A percentile compares a stretch with the other conserved stretches of the same genome.
phyloP scores from a whole-genome alignment of 2,888 invertebrate genomes.

The Polydrusus pterygomalis region DNA sequence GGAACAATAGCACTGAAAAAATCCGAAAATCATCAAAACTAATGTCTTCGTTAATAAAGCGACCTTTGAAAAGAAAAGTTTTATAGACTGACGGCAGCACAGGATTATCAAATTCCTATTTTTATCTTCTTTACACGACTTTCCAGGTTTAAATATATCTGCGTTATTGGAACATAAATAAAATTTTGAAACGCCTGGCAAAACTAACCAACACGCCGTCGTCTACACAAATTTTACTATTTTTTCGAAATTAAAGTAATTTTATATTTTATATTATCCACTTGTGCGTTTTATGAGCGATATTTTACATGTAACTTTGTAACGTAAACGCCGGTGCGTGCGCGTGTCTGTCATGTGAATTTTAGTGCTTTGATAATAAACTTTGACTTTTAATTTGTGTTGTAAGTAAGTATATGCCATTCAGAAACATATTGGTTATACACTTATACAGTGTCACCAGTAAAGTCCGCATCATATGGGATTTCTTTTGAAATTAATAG shows the following conservation, averaged over 20 bases:
- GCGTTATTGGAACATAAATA: slow-evolving; percentile 56
- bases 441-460: too few relatives aligned
- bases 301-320: neutral
- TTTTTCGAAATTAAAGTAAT: slow-evolving; percentile 26
- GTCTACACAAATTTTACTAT: slow-evolving; percentile 38
- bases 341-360: neutral
- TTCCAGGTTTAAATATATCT: slow-evolving; percentile 56
- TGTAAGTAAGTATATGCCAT: too few relatives aligned
- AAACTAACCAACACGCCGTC: slow-evolving; percentile 42
- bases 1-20: too few relatives aligned
- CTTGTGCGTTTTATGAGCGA: slow-evolving; percentile 8
- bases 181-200: slow-evolving; percentile 52
- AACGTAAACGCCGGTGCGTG: slow-evolving; percentile 8
- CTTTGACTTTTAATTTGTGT: too few relatives aligned
- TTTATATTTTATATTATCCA: slow-evolving; percentile 5
- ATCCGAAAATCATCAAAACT: neutral
- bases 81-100: slow-evolving; percentile 36
- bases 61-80: slow-evolving; percentile 31
- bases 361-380: neutral
- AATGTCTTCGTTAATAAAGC: neutral
- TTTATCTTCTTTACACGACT: slow-evolving; percentile 46
- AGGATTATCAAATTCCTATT: slow-evolving; percentile 52
- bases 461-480: too few relatives aligned
- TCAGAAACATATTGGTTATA: too few relatives aligned
- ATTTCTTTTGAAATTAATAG: too few relatives aligned